Evolutionary conservation across 1,140 invertebrate genomes (phyloP).

Genomic region (Grapholita molesta): DNA sequence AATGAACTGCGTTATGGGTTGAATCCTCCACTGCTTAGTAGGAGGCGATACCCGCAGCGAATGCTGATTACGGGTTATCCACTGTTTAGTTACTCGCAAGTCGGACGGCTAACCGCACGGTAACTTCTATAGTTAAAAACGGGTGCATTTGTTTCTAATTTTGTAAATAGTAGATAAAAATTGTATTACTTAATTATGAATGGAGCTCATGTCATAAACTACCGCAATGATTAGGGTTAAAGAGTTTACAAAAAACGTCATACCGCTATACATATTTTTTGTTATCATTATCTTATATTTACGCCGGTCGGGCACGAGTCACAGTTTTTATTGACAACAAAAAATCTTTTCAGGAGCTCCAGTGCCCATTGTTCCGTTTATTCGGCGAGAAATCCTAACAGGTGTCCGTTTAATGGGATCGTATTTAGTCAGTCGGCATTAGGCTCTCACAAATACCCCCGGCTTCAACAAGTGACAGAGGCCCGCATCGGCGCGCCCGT

Average conservation of each 20-base stretch:
- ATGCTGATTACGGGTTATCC: not conserved
- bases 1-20: slow-evolving; percentile 15
- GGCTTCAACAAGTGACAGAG: slow-evolving; percentile 21
- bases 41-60: not conserved
- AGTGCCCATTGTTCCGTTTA: slow-evolving; percentile 30
- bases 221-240: not conserved
- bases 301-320: not conserved
- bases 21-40: slow-evolving; percentile 9
- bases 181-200: not conserved
- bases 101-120: not conserved
- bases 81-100: not conserved
- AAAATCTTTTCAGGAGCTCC: slow-evolving; percentile 30
- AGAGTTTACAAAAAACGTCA: not conserved
- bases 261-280: not conserved
- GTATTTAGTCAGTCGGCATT: slow-evolving; percentile 26
- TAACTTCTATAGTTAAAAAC: not conserved
- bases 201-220: not conserved
- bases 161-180: not conserved
- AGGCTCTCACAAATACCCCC: slow-evolving; percentile 17
- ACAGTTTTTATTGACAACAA: not conserved
- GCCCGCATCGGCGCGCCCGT: slow-evolving; percentile 56
- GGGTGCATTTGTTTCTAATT: not conserved
- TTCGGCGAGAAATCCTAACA: slow-evolving; percentile 24
- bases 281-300: slow-evolving; percentile 5
- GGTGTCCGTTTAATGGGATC: slow-evolving; percentile 35